Evolutionary conservation across 2,888 invertebrate species (phyloP).

Genomic region (Agrochola lychnidis): DNA sequence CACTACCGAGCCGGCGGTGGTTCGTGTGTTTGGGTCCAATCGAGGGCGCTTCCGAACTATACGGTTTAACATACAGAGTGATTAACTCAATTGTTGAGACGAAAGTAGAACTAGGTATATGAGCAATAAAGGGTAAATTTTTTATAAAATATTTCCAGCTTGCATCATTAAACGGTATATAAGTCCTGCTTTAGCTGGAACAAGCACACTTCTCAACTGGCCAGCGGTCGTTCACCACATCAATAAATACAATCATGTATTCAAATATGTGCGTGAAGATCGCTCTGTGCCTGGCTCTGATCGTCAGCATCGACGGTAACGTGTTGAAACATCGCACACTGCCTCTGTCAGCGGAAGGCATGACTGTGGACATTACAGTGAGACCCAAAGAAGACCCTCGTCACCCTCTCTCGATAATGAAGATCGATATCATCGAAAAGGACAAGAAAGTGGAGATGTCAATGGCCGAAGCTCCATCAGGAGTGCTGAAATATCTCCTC

Average conservation of each 20-base stretch:
- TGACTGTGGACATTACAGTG: constrained; percentile 64
- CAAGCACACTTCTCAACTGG: too few relatives aligned
- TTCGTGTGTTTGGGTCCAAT: background rate
- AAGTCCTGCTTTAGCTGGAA: too few relatives aligned
- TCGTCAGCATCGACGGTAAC: constrained; percentile 59
- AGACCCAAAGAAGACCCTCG: constrained; percentile 45
- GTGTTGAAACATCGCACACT: constrained; percentile 53
- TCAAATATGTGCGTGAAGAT: constrained; percentile 60
- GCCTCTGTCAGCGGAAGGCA: constrained; percentile 61
- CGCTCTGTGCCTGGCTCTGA: constrained; percentile 57
- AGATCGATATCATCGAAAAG: constrained; percentile 51
- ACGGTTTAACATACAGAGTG: too few relatives aligned
- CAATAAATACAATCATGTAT: constrained; percentile 58
- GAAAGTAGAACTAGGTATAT: too few relatives aligned
- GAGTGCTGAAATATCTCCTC: constrained; percentile 23
- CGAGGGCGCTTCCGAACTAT: background rate
- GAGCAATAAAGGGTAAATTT: too few relatives aligned
- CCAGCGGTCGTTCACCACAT: constrained; percentile 41
- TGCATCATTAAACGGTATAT: too few relatives aligned
- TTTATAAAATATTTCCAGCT: too few relatives aligned
- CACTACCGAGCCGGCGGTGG: too few relatives aligned
- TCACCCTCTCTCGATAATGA: constrained; percentile 51
- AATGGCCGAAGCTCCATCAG: constrained; percentile 37
- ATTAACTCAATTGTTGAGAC: too few relatives aligned
- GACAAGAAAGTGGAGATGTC: constrained; percentile 46